Base-by-base conservation (phyloP, 2,113 vertebrate species). In the Oxyruncus cristatus region DNA sequence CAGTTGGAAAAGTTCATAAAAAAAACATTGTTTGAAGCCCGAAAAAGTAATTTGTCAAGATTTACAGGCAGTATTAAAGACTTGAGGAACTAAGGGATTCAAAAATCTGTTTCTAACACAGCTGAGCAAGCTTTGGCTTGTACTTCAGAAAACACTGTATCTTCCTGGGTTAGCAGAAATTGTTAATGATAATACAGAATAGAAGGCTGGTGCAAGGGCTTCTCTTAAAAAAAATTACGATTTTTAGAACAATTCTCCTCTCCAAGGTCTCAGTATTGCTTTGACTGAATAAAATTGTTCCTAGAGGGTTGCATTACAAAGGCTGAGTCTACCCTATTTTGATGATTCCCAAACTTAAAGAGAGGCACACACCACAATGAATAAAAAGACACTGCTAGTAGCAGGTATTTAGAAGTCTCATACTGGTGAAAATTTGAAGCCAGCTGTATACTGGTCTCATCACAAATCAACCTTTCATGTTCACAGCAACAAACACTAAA, bases 261-360 rank as follows among this genome's bases (percentile, higher is more conserved):
- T 96, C 94, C 63, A 95, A 96, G 94, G 95, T 94, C 93, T 95
- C 80, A 66, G 71, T 89, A 95, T 85, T 93, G 92, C 79, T 95
- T 95, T 93, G 92, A 65, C 90, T 93, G 95, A 96, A 95, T 96
- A 93, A 96, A 96, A 97, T 92, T 93, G 91, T 93, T 97, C 92
- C 95, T 96, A 85, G 93, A 96, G 94, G 95, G 91, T 89, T 93
- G 93, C 66, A 95, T 97, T 95, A 95, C 91, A 87, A 95, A 95
- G 90, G 82, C 96, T 94, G 93, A 94, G 83, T 87, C 86, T 93
- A 89, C 74, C 92, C 49, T 77, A 68, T 95, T 96, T 97, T 97
- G 95, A 97, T 96, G 93, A 91, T 94, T 95, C 96, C 94, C 84
- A 92, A 96, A 97, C 70, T 96, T 92, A 89, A 68, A 94, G 73